Evolutionary conservation across 2,888 invertebrate species (phyloP), one percentile per base, ranked within the genome.

Genomic region (Chloroclysta siterata): DNA sequence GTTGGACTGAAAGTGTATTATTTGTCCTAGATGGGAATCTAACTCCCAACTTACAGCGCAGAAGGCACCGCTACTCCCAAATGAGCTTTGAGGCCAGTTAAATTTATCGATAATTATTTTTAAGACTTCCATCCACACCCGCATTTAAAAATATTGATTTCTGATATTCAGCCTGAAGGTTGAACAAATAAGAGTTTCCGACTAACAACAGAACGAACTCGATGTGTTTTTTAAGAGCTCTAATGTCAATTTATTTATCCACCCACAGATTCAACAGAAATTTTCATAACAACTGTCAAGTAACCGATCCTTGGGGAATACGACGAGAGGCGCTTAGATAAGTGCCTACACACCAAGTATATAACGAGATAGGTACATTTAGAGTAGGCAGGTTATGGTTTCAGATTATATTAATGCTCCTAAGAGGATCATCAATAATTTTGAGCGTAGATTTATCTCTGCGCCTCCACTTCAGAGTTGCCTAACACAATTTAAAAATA

Each of bases 401-500:
- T 10, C 29, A 28, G 8, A 48, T 48, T n/a, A 50, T 33, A 50
- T 33, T 14, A 33, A 50, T 41, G 41, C 28, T 53, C 41, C 2
- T 22, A 41, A 54, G 46, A 54, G 17, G 36, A 17, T n/a, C 11
- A 47, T 55, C 15, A 11, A 36, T 46, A 55, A 46, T 29, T 10
- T 51, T 11, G 17, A 51, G 36, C 10, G 14, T 15, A 36, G 17
- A 56, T 57, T 41, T 11, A 57, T 57, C 41, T 39, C 36, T 8
- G 2, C 7, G 13, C 36, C 5, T 14, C 39, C 44, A 44, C 29
- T 41, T 41, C 54, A 36, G 44, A 22, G 36, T 39, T 11, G 36
- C 36, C 36, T 39, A 39, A 39, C 33, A 50, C 42, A 29, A 28
- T 53, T 57, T 5, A 39, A 53, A 63, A 63, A 44, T 42, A 53